Percentiles rank a stretch among this genome's conserved stretches.
phyloP scores from a whole-genome alignment of 1,140 invertebrate genomes.

The Drosophila malerkotliana region DNA sequence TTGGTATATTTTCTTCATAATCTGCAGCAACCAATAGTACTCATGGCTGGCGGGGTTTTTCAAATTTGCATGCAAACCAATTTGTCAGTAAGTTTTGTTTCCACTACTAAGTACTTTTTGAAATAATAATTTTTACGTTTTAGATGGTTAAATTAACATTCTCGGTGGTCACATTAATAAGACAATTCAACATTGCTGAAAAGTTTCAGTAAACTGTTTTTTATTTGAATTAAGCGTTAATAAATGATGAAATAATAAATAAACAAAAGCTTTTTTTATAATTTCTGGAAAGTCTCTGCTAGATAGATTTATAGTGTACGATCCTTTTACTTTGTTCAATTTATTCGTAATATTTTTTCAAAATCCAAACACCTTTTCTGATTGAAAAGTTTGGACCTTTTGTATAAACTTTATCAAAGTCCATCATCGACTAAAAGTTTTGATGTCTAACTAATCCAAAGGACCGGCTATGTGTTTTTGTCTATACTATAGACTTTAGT shows the following conservation, averaged over 20 bases:
- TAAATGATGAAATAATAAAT: neutral
- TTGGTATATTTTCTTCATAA: slow-evolving; percentile 55
- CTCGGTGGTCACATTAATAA: neutral
- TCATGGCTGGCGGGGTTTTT: slow-evolving; percentile 56
- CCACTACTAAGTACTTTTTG: too few species aligned
- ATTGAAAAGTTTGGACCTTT: too few species aligned
- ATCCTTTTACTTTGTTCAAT: slow-evolving; percentile 28
- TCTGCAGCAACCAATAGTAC: slow-evolving; percentile 51
- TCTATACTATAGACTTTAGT: too few species aligned
- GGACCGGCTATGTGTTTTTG: too few species aligned
- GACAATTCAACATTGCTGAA: neutral
- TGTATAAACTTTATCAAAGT: too few species aligned
- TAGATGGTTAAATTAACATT: slow-evolving; percentile 1
- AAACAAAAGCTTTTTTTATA: too few species aligned
- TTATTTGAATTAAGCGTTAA: neutral
- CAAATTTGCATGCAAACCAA: slow-evolving; percentile 56
- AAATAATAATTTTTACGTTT: neutral
- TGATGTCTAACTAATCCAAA: too few species aligned
- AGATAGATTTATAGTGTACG: slow-evolving; percentile 30
- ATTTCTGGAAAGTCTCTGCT: neutral
- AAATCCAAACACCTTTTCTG: too few species aligned
- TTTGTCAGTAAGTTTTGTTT: slow-evolving; percentile 20
- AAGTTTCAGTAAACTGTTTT: neutral
- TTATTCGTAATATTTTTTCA: slow-evolving; percentile 39
- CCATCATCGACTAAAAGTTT: too few species aligned